A percentile compares a stretch with the other conserved stretches of the same genome.
Evolutionary conservation across 2,797 vertebrate genomes (phyloP).

Genomic region (Sebastes trivittatus): DNA sequence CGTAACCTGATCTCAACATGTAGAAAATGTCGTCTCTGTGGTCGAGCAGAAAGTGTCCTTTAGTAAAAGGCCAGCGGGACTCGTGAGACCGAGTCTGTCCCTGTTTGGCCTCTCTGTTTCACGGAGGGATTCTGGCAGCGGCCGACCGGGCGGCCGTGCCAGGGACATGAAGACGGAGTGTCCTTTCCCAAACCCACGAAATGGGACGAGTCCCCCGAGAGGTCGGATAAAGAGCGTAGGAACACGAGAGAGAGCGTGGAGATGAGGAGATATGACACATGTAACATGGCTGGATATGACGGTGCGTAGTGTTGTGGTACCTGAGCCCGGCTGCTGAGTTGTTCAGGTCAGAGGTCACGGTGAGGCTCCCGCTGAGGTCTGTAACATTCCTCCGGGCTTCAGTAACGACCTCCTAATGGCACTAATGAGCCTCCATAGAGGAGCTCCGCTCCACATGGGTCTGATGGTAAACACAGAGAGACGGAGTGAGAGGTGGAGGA

Average conservation of each 20-base stretch:
- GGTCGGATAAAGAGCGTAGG: slow-evolving; percentile 29
- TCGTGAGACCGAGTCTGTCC: slow-evolving; percentile 46
- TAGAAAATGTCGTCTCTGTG: slow-evolving; percentile 59
- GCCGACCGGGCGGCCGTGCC: slow-evolving; percentile 45
- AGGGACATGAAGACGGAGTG: slow-evolving; percentile 53
- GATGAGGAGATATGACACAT: slow-evolving; percentile 11
- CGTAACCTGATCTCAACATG: slow-evolving; percentile 52
- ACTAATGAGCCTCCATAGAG: slow-evolving; percentile 71
- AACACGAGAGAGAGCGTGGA: slow-evolving; percentile 21
- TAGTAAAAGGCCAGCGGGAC: slow-evolving; percentile 47
- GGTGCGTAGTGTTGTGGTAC: slow-evolving; percentile 15
- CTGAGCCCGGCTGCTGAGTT: slow-evolving; percentile 8
- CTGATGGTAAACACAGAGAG: slow-evolving; percentile 50
- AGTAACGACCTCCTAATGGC: slow-evolving; percentile 76
- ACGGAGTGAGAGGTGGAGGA: slow-evolving; percentile 35
- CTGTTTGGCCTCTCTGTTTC: slow-evolving; percentile 52
- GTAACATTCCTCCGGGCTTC: slow-evolving; percentile 69
- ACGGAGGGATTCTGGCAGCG: slow-evolving; percentile 48
- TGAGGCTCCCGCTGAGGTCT: slow-evolving; percentile 54
- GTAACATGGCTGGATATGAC: not conserved
- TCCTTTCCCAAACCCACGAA: slow-evolving; percentile 68
- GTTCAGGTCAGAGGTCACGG: slow-evolving; percentile 51
- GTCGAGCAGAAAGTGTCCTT: slow-evolving; percentile 53
- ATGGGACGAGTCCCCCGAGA: slow-evolving; percentile 75
- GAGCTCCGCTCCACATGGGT: slow-evolving; percentile 40